These are phyloP conservation scores for Tricholauxania praeusta DNA, from an alignment of 2,888 invertebrate species.

Conservation along the genomic window DNA sequence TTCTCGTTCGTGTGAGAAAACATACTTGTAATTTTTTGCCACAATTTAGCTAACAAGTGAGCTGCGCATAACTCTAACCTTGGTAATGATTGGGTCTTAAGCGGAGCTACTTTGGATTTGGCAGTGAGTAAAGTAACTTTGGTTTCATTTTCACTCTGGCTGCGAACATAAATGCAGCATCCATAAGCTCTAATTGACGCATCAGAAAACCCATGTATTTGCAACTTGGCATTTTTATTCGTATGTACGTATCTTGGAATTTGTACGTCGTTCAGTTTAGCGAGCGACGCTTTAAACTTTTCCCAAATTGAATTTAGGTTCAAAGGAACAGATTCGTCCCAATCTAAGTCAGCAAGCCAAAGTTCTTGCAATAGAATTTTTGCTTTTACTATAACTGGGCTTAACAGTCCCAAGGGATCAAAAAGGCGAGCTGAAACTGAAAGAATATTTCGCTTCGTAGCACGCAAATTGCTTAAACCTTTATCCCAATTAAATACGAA, in stretches of 20 bases:
- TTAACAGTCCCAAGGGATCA: constrained; percentile 14
- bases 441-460: constrained; percentile 19
- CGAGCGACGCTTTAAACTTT: neutral
- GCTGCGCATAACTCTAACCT: too few species aligned
- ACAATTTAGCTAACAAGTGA: too few species aligned
- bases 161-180: constrained; percentile 22
- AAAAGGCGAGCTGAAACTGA: constrained; percentile 15
- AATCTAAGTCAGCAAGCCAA: constrained; percentile 14
- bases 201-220: constrained; percentile 44
- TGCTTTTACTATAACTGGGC: constrained; percentile 4
- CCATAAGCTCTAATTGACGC: constrained; percentile 37
- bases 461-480: constrained; percentile 29
- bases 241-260: constrained; percentile 31
- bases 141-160: neutral
- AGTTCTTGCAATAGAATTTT: constrained; percentile 21
- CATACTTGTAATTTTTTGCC: too few species aligned
- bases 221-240: constrained; percentile 1
- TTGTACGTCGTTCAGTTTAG: neutral
- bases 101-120: constrained; percentile 40
- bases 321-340: constrained; percentile 15
- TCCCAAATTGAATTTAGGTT: neutral
- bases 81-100: too few species aligned
- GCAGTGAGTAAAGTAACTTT: constrained; percentile 25
- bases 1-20: too few species aligned
- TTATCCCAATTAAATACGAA: constrained; percentile 29